These are phyloP conservation scores for Neolamprologus falcicula DNA, from an alignment of 2,113 vertebrate species.

Conservation along the genomic window DNA sequence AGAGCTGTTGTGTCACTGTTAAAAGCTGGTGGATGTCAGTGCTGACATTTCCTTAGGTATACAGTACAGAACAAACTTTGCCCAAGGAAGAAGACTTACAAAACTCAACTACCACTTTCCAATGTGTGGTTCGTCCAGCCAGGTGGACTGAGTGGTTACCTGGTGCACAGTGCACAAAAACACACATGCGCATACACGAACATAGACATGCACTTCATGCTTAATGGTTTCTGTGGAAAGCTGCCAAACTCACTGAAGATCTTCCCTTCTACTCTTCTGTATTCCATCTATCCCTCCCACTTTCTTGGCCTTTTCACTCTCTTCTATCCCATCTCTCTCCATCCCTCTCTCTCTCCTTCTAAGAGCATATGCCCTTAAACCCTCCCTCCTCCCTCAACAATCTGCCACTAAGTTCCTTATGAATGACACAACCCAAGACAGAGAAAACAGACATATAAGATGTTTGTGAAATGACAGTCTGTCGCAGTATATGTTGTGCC, in stretches of 20 bases:
- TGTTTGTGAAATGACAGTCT: background rate
- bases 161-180: background rate
- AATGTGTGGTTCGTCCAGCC: background rate
- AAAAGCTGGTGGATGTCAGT: background rate
- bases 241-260: conserved; percentile 38
- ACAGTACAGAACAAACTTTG: background rate
- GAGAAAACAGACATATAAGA: background rate
- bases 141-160: conserved; percentile 37
- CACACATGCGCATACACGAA: background rate
- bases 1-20: background rate
- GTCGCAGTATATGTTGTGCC: background rate
- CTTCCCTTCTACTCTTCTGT: background rate
- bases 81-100: background rate
- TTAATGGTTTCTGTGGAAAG: conserved; percentile 58
- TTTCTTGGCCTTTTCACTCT: background rate
- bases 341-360: background rate
- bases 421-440: background rate
- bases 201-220: background rate
- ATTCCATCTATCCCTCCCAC: background rate
- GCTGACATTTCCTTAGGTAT: background rate
- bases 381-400: background rate
- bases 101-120: background rate
- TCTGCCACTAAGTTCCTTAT: background rate
- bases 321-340: background rate
- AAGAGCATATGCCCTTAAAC: conserved; percentile 6